These are phyloP conservation scores for Astreopora myriophthalma DNA, from an alignment of 64 coral and sea anemone genomes.

Conservation along the genomic window DNA sequence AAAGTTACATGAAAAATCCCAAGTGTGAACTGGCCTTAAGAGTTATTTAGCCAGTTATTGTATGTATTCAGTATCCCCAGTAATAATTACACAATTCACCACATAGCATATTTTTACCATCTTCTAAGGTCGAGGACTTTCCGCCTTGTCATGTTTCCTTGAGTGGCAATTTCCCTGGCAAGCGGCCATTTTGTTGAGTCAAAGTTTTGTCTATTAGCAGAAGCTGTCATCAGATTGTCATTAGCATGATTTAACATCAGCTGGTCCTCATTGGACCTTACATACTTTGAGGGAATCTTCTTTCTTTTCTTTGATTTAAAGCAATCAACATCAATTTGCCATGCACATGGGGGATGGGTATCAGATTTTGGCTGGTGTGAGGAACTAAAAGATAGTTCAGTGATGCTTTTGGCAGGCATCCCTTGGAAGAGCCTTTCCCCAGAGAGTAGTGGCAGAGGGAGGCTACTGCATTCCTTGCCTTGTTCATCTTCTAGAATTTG, in stretches of 20 bases:
- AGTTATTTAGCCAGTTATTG: too few relatives aligned
- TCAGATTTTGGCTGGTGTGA: neutral
- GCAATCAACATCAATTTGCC: constrained; percentile 81
- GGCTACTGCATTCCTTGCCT: neutral
- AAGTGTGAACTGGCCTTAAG: too few relatives aligned
- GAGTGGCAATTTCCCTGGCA: constrained; percentile 7
- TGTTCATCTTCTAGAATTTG: neutral
- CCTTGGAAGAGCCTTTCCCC: neutral
- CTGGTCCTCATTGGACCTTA: neutral
- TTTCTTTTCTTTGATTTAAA: constrained; percentile 72
- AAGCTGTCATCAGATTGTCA: neutral
- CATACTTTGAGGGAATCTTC: neutral
- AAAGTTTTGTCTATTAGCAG: neutral
- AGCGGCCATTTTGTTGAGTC: neutral
- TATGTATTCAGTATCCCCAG: too few relatives aligned
- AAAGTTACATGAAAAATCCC: too few relatives aligned
- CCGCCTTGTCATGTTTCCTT: constrained; percentile 60
- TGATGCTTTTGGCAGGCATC: neutral
- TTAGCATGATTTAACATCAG: neutral
- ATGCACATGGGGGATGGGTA: constrained; percentile 51
- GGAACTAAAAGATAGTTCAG: neutral
- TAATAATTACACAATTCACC: too few relatives aligned
- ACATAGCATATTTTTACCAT: constrained; percentile 47
- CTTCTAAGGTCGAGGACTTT: constrained; percentile 85
- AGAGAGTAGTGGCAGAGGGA: neutral